Conservation (phyloP, 2,888 invertebrate species). For the Heteromurus nitidus region DNA sequence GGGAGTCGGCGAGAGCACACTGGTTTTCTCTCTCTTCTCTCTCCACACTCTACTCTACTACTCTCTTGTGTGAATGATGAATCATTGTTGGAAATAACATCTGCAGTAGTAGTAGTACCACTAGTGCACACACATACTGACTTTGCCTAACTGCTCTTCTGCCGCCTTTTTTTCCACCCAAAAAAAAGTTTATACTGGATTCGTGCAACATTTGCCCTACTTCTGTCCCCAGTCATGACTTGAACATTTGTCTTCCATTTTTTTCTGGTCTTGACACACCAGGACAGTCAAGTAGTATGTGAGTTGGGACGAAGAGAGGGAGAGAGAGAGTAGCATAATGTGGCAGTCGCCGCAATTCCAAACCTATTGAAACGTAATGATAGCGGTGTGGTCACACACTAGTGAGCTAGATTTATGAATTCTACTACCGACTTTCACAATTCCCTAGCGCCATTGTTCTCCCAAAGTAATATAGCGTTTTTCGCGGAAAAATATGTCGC, state of each 20-base stretch:
- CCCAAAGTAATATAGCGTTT: not conserved
- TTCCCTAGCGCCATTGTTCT: conserved; percentile 25
- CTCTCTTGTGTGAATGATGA: conserved; percentile 55
- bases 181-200: too few species aligned
- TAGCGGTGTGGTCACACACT: conserved; percentile 49
- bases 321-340: conserved; percentile 28
- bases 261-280: conserved; percentile 54
- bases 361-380: conserved; percentile 58
- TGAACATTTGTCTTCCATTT: conserved; percentile 58
- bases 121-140: not conserved
- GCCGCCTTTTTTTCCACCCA: too few species aligned
- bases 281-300: conserved; percentile 24
- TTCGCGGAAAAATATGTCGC: too few species aligned
- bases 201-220: conserved; percentile 47
- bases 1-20: not conserved
- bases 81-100: conserved; percentile 55
- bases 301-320: not conserved
- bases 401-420: conserved; percentile 58
- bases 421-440: conserved; percentile 16
- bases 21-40: not conserved
- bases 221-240: conserved; percentile 60
- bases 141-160: too few species aligned
- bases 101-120: conserved; percentile 19
- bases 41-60: not conserved
- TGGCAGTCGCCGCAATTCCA: conserved; percentile 43